phyloP scores from a whole-genome alignment of 1,140 invertebrate genomes.

The Uloborus diversus region DNA sequence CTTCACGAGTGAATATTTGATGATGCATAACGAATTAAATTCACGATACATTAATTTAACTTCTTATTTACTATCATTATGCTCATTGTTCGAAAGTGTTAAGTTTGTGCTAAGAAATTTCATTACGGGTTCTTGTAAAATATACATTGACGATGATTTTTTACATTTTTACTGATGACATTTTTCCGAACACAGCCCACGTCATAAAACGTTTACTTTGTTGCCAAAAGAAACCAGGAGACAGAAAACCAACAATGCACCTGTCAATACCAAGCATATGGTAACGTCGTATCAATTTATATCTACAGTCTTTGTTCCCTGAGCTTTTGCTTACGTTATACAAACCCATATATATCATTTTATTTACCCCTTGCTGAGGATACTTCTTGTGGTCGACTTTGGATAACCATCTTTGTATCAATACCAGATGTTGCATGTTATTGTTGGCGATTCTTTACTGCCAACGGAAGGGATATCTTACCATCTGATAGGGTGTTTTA shows the following conservation, averaged over 20 bases:
- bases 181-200: no score
- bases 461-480: neutral
- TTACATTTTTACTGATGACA: no score
- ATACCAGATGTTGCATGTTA: neutral
- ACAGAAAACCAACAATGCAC: neutral
- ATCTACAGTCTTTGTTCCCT: constrained; percentile 23
- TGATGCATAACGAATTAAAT: no score
- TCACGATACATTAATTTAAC: no score
- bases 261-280: constrained; percentile 41
- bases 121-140: no score
- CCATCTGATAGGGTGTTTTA: constrained; percentile 2
- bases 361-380: constrained; percentile 3
- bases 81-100: no score
- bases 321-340: neutral
- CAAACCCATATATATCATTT: constrained; percentile 8
- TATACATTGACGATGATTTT: no score
- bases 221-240: no score
- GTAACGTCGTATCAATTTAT: constrained; percentile 45
- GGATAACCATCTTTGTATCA: neutral
- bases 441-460: constrained; percentile 3
- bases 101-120: no score
- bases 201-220: no score
- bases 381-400: neutral
- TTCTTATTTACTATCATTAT: no score
- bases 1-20: no score